Percentiles rank a stretch among this genome's conserved stretches.
These are phyloP conservation scores for Orycteropus afer DNA, from an alignment of 2,113 vertebrate genomes.

Conservation along the genomic window DNA sequence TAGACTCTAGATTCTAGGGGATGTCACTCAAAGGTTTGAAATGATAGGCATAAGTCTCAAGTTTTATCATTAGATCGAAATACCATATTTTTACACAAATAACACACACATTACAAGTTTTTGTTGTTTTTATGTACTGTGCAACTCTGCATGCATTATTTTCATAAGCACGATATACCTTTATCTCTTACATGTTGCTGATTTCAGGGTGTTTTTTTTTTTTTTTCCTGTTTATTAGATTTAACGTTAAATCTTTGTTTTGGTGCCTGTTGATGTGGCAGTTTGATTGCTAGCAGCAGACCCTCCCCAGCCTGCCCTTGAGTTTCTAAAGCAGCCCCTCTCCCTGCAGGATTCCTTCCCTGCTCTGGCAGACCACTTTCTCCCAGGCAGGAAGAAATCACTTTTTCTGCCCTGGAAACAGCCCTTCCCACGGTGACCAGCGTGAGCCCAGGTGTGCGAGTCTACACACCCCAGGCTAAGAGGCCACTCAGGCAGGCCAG, in stretches of 20 bases:
- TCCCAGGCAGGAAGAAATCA: no score
- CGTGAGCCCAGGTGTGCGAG: neutral
- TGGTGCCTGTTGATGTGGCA: neutral
- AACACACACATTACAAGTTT: neutral
- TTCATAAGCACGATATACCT: no score
- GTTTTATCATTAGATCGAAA: neutral
- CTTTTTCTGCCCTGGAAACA: neutral
- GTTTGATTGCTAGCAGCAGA: neutral
- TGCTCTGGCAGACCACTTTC: neutral
- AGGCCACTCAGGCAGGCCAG: neutral
- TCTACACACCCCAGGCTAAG: neutral
- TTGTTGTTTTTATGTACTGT: no score
- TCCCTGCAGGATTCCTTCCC: neutral
- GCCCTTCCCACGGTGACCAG: neutral
- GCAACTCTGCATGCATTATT: no score
- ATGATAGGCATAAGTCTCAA: neutral
- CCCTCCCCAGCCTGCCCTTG: no score
- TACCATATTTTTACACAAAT: neutral
- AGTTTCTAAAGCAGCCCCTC: neutral
- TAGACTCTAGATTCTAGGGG: neutral
- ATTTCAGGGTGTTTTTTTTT: neutral
- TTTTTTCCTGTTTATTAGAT: no score
- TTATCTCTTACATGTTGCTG: neutral
- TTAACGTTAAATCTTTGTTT: neutral
- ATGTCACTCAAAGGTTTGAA: neutral